These are phyloP conservation scores for Drosophila bunnanda DNA, from an alignment of 2,888 invertebrate species.

Conservation along the genomic window DNA sequence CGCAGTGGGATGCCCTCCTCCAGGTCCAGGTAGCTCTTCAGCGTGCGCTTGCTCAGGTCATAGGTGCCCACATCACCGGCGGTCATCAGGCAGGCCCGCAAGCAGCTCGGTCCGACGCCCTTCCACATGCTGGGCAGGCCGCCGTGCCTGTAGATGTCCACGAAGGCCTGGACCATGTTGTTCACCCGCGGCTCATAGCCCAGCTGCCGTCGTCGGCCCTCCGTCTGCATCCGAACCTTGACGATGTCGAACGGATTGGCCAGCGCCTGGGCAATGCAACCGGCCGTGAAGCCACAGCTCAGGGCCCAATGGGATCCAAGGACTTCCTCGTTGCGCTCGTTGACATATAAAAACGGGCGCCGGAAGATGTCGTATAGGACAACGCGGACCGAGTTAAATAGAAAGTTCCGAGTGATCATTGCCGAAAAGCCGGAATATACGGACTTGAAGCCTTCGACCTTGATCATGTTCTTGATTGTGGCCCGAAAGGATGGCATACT, in stretches of 20 bases:
- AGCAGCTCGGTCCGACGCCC: conserved; percentile 54
- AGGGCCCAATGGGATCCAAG: conserved; percentile 43
- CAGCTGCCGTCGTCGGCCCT: conserved; percentile 39
- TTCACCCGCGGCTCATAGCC: conserved; percentile 42
- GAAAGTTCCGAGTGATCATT: conserved; percentile 53
- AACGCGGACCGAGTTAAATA: conserved; percentile 63
- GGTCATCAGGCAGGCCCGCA: conserved; percentile 60
- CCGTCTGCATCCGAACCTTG: conserved; percentile 59
- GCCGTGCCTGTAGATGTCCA: conserved; percentile 10
- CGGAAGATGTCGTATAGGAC: conserved; percentile 61
- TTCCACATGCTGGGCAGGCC: conserved; percentile 53
- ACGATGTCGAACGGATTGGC: conserved; percentile 62
- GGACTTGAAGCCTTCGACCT: conserved; percentile 36
- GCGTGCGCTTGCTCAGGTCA: conserved; percentile 58
- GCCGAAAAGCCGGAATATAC: conserved; percentile 60
- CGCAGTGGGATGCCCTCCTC: conserved; percentile 50
- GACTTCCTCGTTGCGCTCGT: conserved; percentile 14
- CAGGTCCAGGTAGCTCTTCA: conserved; percentile 32
- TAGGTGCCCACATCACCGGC: conserved; percentile 62
- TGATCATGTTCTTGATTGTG: conserved; percentile 28
- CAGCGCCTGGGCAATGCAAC: conserved; percentile 55
- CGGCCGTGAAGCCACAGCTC: conserved; percentile 49
- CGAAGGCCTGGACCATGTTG: conserved; percentile 16
- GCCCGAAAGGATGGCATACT: conserved; percentile 26
- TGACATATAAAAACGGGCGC: conserved; percentile 21